Evolutionary conservation across 2,888 invertebrate genomes (phyloP), one percentile per base, ranked within the genome.

Genomic region (Archips crataeganus): DNA sequence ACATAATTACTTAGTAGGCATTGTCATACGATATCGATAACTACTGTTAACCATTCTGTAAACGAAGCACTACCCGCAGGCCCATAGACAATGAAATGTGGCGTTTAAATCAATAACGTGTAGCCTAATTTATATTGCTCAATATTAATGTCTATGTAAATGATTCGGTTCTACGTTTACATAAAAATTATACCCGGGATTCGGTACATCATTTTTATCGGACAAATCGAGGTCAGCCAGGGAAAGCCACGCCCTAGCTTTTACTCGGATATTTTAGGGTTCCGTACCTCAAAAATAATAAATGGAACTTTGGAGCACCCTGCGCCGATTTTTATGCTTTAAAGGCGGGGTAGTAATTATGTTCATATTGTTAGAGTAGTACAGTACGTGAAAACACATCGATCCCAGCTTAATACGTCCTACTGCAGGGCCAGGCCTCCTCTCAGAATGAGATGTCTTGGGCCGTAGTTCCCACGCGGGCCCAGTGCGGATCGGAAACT

Each of bases 131-230:
- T 65, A 69, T 69, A 65, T 74, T 42, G 69, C 60, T 51, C 74
- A 59, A 70, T 69, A 74, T 65, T 69, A 69, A 74, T 70, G 69
- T 60, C 60, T 65, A 65, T 74, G 69, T 64, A 61, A 69, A 70
- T 74, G 61, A 72, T 65, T 51, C 51, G 60, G 42, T 51, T 74
- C 61, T 36, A 51, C 60, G 69, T 59, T 69, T 65, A 65, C 59
- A 63, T 60, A 73, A 69, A 74, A 74, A 70, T 69, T 61, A 61
- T 34, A 70, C 23, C 23, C 63, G 69, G 60, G 63, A 59, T 62
- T 51, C 74, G 45, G 69, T 74, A 74, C 65, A 70, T 74, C 74
- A 74, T 74, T 74, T 74, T 74, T 74, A 74, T 74, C 74, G 45
- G 73, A 10, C 39, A 60, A 74, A 70, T 70, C 65, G 69, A 74